Base-by-base conservation (phyloP, 2,113 vertebrate genomes). In the Carollia perspicillata region DNA sequence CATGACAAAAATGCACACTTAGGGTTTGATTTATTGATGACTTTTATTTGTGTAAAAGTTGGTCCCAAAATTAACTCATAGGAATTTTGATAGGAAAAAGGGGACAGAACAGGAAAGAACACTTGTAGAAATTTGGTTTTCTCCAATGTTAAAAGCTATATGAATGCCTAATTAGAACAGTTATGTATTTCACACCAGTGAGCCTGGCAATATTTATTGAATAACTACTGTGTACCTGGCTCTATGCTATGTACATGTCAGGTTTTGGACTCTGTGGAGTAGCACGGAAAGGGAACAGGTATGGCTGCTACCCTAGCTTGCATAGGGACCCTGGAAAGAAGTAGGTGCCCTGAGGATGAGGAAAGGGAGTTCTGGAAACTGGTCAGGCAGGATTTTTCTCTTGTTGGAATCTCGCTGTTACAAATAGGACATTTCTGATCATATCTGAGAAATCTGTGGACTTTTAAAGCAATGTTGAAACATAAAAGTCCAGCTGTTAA, bases 21-120 rank as follows among this genome's bases (percentile, higher is more conserved):
- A 81, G 49, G 7, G 2, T 90, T 94, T 35, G n/a, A 79, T 92
- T 71, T 81, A 40, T 85, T 87, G 13, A 17, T 87, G 26, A 8
- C 8, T 89, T 95, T 94, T 72, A 81, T 40, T 83, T 95, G 17
- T 72, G 20, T 60, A 51, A 81, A 92, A 81, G 16, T 93, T 79
- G 47, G n/a, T 83, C 7, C 26, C 40, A 71, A 94, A 94, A 81
- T 89, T 53, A 95, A 84, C 20, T 80, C 30, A 63, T 28, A 81
- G 51, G 7, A 8, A 26, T 94, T 74, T 90, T 37, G 49, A 17
- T 72, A 51, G 16, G 23, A 74, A 88, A 65, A 58, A 60, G 53
- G 16, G 22, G 13, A 9, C 28, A 5, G 0, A 11, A 26, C 12
- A 22, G 2, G 23, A 37, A 49, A 17, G 28, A 33, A 83, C 35